phyloP scores from a whole-genome alignment of 1,140 invertebrate species.

The Lerema accius region DNA sequence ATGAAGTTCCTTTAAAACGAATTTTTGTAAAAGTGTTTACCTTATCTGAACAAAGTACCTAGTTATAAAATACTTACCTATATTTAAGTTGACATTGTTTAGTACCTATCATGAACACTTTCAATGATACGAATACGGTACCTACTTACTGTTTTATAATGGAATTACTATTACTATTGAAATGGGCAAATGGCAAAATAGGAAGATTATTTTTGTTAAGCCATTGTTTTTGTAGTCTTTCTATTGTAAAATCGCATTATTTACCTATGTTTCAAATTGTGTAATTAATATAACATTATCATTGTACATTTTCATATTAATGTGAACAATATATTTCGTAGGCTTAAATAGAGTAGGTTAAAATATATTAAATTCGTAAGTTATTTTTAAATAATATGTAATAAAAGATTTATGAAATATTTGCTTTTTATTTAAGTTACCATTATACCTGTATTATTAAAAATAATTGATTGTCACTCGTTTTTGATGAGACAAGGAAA shows the following conservation, averaged over 20 bases:
- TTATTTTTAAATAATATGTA: constrained; percentile 70
- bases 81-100: neutral
- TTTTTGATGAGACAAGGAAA: too few relatives aligned
- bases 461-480: too few relatives aligned
- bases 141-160: neutral
- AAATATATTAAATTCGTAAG: constrained; percentile 52
- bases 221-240: neutral
- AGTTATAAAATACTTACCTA: neutral
- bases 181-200: neutral
- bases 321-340: constrained; percentile 68
- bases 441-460: too few relatives aligned
- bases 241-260: constrained; percentile 7
- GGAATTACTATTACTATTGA: neutral
- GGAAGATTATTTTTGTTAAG: neutral
- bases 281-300: constrained; percentile 13
- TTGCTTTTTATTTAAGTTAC: constrained; percentile 3
- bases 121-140: neutral
- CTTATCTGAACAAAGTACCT: neutral
- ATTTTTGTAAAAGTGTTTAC: neutral
- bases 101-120: neutral
- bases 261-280: constrained; percentile 8
- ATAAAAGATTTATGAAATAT: constrained; percentile 53
- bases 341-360: constrained; percentile 44
- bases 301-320: constrained; percentile 49
- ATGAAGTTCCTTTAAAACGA: neutral